Evolutionary conservation across 1,140 invertebrate genomes (phyloP).

Genomic region (Nasonia giraulti): DNA sequence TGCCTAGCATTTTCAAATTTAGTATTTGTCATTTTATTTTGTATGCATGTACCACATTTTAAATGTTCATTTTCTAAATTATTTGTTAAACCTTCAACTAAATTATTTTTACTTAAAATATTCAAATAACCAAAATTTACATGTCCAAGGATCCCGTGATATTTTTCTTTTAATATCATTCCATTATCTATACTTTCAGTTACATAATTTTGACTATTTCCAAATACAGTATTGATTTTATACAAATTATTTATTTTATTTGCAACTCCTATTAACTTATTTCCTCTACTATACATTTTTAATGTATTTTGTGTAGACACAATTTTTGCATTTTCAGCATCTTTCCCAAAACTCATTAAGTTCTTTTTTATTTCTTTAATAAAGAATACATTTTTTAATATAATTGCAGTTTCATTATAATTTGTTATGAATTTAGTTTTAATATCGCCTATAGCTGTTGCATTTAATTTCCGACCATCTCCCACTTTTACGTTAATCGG

Average conservation of each 20-base stretch:
- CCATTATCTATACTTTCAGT: background rate
- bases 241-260: constrained; percentile 22
- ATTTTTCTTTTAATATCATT: constrained; percentile 3
- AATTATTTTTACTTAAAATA: background rate
- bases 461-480: constrained; percentile 43
- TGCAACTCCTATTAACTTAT: no score
- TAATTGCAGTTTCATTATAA: no score
- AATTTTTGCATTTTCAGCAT: background rate
- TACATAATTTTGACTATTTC: background rate
- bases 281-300: constrained; percentile 13
- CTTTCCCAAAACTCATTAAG: constrained; percentile 22
- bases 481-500: no score
- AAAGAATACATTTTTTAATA: no score
- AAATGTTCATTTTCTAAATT: background rate
- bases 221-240: background rate
- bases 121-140: constrained; percentile 26
- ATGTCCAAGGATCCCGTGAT: background rate
- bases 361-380: no score
- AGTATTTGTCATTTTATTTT: constrained; percentile 26
- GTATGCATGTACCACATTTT: constrained; percentile 20
- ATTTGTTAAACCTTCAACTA: background rate
- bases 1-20: constrained; percentile 38
- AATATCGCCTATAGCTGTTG: no score
- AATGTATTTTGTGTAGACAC: background rate
- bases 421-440: no score